phyloP scores from a whole-genome alignment of 2,797 vertebrate genomes.

The Ficedula albicollis region DNA sequence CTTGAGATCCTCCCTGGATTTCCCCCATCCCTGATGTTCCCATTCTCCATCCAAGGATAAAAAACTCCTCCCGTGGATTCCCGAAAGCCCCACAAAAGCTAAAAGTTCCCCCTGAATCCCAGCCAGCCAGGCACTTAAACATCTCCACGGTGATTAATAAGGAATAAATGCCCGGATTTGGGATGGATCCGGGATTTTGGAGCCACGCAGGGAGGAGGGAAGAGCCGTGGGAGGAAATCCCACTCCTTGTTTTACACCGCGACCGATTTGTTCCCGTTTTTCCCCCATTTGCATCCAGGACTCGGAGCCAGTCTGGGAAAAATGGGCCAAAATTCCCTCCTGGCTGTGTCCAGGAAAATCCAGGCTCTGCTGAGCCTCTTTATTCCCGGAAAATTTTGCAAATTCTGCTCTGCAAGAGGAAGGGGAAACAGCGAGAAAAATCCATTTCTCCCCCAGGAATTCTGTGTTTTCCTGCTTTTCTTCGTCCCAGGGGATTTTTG shows the following conservation, averaged over 20 bases:
- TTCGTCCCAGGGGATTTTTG: background rate
- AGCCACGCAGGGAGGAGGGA: accelerated
- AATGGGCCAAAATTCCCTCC: background rate
- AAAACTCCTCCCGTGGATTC: background rate
- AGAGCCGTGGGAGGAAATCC: background rate
- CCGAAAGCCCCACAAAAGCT: background rate
- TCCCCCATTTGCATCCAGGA: accelerated
- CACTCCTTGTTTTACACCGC: background rate
- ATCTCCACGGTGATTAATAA: background rate
- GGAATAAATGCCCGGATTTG: background rate
- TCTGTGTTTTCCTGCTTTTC: background rate
- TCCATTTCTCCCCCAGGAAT: accelerated
- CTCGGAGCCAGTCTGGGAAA: accelerated
- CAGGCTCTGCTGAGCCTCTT: background rate
- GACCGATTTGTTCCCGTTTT: background rate
- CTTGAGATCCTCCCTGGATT: background rate
- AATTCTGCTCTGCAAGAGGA: accelerated
- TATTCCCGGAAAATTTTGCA: accelerated
- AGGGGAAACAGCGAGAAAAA: background rate
- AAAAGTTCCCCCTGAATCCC: background rate
- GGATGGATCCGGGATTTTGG: background rate
- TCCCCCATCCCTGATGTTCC: background rate
- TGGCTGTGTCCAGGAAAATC: too few species aligned
- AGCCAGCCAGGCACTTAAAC: background rate
- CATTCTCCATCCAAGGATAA: background rate